Evolutionary conservation across 2,888 invertebrate genomes (phyloP).

Genomic region (Autographa gamma): DNA sequence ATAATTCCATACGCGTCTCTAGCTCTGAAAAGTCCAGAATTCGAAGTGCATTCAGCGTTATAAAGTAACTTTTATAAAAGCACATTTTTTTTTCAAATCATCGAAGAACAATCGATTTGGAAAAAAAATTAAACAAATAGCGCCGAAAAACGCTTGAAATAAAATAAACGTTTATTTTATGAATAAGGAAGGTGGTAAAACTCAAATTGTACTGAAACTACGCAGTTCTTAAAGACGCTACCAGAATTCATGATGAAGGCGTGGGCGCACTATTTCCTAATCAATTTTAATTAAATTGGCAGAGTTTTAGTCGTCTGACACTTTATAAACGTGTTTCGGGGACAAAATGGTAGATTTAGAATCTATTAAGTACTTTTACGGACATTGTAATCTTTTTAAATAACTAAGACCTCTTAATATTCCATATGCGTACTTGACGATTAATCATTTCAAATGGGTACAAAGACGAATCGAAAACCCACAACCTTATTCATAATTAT

Average conservation of each 20-base stretch:
- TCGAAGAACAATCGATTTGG: no score
- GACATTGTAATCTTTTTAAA: not conserved
- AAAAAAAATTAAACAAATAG: no score
- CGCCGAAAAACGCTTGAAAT: not conserved
- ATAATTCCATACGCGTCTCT: no score
- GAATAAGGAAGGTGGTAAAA: conserved; percentile 11
- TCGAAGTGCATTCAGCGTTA: no score
- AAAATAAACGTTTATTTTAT: conserved; percentile 33
- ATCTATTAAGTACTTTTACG: not conserved
- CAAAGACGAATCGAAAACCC: no score
- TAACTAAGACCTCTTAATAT: no score
- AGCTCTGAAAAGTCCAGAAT: no score
- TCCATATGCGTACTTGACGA: no score
- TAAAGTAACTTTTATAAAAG: no score
- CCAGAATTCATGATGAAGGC: conserved; percentile 40
- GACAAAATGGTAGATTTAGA: not conserved
- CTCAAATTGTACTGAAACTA: conserved; percentile 17
- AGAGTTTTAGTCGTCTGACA: conserved; percentile 19
- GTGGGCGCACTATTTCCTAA: conserved; percentile 32
- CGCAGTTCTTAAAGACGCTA: conserved; percentile 10
- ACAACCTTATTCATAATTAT: no score
- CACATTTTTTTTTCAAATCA: no score
- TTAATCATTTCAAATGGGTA: no score
- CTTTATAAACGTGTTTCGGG: not conserved
- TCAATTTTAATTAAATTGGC: conserved; percentile 46